A percentile compares a stretch with the other conserved stretches of the same genome.
These are phyloP conservation scores for Sebastes taczanowskii DNA, from an alignment of 2,797 vertebrate species.

Conservation along the genomic window DNA sequence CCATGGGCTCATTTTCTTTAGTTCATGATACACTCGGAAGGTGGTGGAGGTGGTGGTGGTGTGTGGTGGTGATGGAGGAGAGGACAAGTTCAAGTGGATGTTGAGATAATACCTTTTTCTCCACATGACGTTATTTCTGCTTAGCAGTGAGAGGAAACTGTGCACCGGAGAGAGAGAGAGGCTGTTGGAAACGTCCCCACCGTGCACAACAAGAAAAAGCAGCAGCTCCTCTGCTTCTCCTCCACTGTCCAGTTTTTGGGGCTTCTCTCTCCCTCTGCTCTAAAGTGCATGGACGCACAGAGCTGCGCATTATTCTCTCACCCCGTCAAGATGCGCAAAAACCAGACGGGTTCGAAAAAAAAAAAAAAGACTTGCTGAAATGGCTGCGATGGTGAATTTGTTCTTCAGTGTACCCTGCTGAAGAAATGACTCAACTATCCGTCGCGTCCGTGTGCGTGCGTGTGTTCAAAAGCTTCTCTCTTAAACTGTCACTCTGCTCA, in stretches of 20 bases:
- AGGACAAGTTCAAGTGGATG: conserved; percentile 53
- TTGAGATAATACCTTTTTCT: conserved; percentile 7
- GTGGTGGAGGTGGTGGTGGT: background rate
- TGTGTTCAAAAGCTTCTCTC: background rate
- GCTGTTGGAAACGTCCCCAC: conserved; percentile 24
- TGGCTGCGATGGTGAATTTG: background rate
- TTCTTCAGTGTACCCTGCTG: background rate
- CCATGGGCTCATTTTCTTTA: conserved; percentile 25
- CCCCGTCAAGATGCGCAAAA: conserved; percentile 37
- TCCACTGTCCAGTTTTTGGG: no score
- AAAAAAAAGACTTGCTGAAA: background rate
- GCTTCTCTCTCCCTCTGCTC: background rate
- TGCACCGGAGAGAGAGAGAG: conserved; percentile 8
- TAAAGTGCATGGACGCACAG: conserved; percentile 48
- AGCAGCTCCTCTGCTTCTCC: conserved; percentile 8
- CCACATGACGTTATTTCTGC: conserved; percentile 16
- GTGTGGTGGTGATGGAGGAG: background rate
- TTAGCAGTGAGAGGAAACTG: background rate
- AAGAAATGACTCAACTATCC: background rate
- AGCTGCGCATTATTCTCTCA: conserved; percentile 34
- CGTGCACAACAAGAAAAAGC: background rate
- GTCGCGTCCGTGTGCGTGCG: background rate
- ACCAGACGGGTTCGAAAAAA: background rate
- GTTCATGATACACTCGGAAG: conserved; percentile 25
- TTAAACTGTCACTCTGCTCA: conserved; percentile 14